Evolutionary conservation across 2,888 invertebrate genomes (phyloP).

Genomic region (Corbicula japonica): DNA sequence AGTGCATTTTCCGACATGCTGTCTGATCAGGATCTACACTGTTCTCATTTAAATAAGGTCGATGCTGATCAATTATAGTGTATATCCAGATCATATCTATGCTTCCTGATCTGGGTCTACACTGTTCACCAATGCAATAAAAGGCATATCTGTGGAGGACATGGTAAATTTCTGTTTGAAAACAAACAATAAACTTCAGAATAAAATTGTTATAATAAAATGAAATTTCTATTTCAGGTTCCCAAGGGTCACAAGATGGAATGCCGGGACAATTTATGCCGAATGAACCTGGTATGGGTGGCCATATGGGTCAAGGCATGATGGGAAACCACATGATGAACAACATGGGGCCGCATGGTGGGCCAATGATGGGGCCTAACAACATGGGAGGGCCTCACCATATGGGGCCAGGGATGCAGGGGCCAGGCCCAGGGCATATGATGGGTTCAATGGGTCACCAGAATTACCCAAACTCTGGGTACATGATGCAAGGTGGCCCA

Average conservation of each 20-base stretch:
- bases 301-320: slow-evolving; percentile 78
- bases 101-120: no score
- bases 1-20: neutral
- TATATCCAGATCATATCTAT: no score
- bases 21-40: neutral
- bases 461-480: slow-evolving; percentile 50
- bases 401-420: slow-evolving; percentile 66
- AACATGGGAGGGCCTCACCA: slow-evolving; percentile 70
- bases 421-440: slow-evolving; percentile 65
- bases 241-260: slow-evolving; percentile 83
- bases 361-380: slow-evolving; percentile 84
- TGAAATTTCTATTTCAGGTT: slow-evolving; percentile 75
- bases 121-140: no score
- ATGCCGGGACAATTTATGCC: slow-evolving; percentile 81
- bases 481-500: slow-evolving; percentile 66
- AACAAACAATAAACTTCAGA: no score
- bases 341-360: slow-evolving; percentile 68
- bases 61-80: no score
- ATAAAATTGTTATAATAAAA: no score
- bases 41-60: no score
- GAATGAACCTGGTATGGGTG: slow-evolving; percentile 77
- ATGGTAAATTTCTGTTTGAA: no score
- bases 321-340: slow-evolving; percentile 80
- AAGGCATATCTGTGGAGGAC: no score
- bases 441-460: slow-evolving; percentile 55